These are phyloP conservation scores for Acromyrmex charruanus DNA, from an alignment of 1,140 invertebrate genomes.

Conservation along the genomic window DNA sequence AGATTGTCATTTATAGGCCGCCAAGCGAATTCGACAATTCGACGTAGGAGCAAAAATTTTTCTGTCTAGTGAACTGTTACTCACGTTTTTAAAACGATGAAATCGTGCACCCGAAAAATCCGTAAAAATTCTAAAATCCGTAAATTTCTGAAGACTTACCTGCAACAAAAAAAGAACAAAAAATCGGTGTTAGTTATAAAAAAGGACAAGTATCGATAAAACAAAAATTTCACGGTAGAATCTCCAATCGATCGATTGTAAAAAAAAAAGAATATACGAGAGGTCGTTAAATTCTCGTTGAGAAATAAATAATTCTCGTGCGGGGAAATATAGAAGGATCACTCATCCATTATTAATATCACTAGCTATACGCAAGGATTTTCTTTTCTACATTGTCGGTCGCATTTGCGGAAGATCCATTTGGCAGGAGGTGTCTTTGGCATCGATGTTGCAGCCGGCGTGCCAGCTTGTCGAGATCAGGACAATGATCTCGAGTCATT, in stretches of 20 bases:
- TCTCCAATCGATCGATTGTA: background rate
- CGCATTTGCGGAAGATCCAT: constrained; percentile 66
- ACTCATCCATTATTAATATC: constrained; percentile 39
- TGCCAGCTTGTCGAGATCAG: constrained; percentile 71
- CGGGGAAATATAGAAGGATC: background rate
- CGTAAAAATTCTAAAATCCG: constrained; percentile 7
- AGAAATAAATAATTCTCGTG: background rate
- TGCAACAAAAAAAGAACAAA: constrained; percentile 68
- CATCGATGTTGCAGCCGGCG: constrained; percentile 48
- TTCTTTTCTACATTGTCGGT: constrained; percentile 48
- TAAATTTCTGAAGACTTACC: constrained; percentile 62
- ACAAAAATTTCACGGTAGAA: background rate
- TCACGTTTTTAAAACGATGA: constrained; percentile 49
- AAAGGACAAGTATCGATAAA: background rate
- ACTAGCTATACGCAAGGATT: constrained; percentile 53
- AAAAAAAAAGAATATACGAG: background rate
- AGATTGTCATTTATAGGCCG: constrained; percentile 53
- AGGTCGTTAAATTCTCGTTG: background rate
- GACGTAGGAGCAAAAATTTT: constrained; percentile 23
- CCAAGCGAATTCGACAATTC: constrained; percentile 3
- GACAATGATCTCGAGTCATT: constrained; percentile 71
- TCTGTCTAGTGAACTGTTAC: constrained; percentile 45
- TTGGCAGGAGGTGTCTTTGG: constrained; percentile 68
- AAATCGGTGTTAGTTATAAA: background rate
- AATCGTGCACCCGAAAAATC: constrained; percentile 1